These are phyloP conservation scores for Chrysomallon squamiferum DNA, from an alignment of 1,140 invertebrate species.

Conservation along the genomic window DNA sequence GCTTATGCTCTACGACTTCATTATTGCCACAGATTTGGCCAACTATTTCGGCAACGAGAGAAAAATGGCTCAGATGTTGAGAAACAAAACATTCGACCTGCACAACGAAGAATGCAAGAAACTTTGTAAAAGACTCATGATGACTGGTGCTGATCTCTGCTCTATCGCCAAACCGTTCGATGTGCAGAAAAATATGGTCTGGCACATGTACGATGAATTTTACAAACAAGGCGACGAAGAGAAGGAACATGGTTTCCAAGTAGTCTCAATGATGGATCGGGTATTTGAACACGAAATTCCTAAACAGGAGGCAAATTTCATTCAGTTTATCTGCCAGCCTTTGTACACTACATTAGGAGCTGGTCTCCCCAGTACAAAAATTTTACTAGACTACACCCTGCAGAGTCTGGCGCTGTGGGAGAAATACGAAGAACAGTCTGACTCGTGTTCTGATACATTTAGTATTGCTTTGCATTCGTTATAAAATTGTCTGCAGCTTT, in stretches of 20 bases:
- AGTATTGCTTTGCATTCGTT: too few species aligned
- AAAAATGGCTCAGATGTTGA: slow-evolving; percentile 14
- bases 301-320: slow-evolving; percentile 69
- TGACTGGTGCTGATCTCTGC: slow-evolving; percentile 46
- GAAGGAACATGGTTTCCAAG: slow-evolving; percentile 70
- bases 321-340: too few species aligned
- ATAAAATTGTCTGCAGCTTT: too few species aligned
- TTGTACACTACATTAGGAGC: too few species aligned
- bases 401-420: too few species aligned
- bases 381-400: too few species aligned
- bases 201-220: slow-evolving; percentile 48
- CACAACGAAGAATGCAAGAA: background rate
- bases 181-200: slow-evolving; percentile 33
- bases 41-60: slow-evolving; percentile 46
- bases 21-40: slow-evolving; percentile 52
- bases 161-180: slow-evolving; percentile 49
- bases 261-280: slow-evolving; percentile 83
- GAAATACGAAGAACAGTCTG: too few species aligned
- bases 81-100: slow-evolving; percentile 24
- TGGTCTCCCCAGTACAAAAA: too few species aligned
- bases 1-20: slow-evolving; percentile 36
- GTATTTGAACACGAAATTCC: slow-evolving; percentile 74
- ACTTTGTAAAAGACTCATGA: slow-evolving; percentile 28
- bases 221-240: slow-evolving; percentile 73
- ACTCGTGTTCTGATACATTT: too few species aligned